Evolutionary conservation across 2,113 vertebrate species (phyloP), one percentile per base, ranked within the genome.

Genomic region (Xyrauchen texanus): DNA sequence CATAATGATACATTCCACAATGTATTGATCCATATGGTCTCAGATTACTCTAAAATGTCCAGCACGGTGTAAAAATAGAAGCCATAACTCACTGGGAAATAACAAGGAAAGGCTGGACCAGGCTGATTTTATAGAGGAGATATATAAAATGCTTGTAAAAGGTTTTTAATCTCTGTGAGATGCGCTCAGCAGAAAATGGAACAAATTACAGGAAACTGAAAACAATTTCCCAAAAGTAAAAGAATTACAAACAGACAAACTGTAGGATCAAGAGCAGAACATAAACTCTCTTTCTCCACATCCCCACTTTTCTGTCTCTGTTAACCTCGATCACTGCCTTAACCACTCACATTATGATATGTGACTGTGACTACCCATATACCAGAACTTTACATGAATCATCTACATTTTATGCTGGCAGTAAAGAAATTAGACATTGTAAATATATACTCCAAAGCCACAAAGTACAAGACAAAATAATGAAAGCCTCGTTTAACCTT

Each of bases 171-270:
- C 79, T 34, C 42, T 49, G 0, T 12, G n/a, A 71, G 67, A 55
- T 78, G 13, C 71, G 45, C 66, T 69, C 11, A 80, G 44, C 62
- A 46, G 62, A 77, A 77, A 85, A 68, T 80, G 67, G 49, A 74
- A 82, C 80, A 73, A 77, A 82, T 79, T 82, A 77, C 4, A 12
- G 6, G 66, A 53, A 72, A 70, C 62, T 12, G 46, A 71, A 76
- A 79, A 61, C 63, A 47, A 66, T 79, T 77, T 63, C 21, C 60
- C 34, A 34, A 44, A 77, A 74, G 76, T 61, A 78, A 79, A 75
- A 70, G 58, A 52, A 57, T 57, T 42, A 65, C 34, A 70, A 63
- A 77, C 13, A 69, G 51, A 46, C 52, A n/a, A 34, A 44, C 82
- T 68, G 42, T 21, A 9, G 72, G 81, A 63, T 46, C 16, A 63